Conservation (phyloP, 2,797 vertebrate species). For the Sebastiscus albofasciatus region DNA sequence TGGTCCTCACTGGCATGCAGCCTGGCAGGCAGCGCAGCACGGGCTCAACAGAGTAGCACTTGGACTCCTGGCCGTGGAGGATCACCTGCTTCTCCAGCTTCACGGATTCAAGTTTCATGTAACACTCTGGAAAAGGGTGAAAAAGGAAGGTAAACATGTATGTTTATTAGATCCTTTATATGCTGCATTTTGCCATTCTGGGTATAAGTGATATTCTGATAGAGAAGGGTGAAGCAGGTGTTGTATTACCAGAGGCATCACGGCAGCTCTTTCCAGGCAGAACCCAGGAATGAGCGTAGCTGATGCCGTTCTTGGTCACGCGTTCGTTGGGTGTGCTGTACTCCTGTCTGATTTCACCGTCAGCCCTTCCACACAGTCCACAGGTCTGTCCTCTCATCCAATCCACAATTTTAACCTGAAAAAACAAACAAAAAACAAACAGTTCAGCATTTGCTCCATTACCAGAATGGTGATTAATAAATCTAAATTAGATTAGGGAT, state of each 20-base stretch:
- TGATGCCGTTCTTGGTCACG: conserved; percentile 74
- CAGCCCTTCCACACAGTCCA: conserved; percentile 86
- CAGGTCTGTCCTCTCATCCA: conserved; percentile 87
- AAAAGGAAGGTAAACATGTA: neutral
- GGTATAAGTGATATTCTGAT: neutral
- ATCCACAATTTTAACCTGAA: conserved; percentile 81
- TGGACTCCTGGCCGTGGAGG: conserved; percentile 70
- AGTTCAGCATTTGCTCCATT: neutral
- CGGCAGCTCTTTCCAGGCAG: conserved; percentile 80
- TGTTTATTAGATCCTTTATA: neutral
- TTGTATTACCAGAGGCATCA: conserved; percentile 69
- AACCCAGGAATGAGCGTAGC: conserved; percentile 86
- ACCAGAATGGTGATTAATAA: neutral
- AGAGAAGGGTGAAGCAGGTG: neutral
- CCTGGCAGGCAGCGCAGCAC: conserved; percentile 80
- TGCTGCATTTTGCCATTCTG: neutral
- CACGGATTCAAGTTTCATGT: conserved; percentile 74
- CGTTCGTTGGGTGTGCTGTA: conserved; percentile 80
- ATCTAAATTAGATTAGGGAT: neutral
- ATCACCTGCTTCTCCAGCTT: conserved; percentile 74
- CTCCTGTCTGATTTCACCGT: conserved; percentile 84
- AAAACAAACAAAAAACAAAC: neutral
- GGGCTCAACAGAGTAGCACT: conserved; percentile 82
- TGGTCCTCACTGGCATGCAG: conserved; percentile 75
- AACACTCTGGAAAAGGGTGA: conserved; percentile 70